Conservation (phyloP, 2,888 invertebrate species). For the Zygothrica quintamaculata region DNA sequence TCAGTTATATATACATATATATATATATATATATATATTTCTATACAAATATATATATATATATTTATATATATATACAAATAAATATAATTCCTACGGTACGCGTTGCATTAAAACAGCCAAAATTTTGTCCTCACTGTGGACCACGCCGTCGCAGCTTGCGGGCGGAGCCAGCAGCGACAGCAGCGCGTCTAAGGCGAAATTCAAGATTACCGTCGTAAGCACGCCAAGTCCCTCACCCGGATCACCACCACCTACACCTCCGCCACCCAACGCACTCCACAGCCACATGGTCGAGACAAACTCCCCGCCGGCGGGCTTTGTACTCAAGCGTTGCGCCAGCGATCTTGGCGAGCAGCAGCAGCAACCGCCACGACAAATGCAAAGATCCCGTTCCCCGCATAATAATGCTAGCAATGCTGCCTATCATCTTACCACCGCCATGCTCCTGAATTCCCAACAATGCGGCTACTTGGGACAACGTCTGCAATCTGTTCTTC, state of each 20-base stretch:
- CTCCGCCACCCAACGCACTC: slow-evolving; percentile 64
- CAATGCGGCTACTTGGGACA: slow-evolving; percentile 84
- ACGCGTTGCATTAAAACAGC: slow-evolving; percentile 40
- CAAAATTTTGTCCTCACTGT: slow-evolving; percentile 85
- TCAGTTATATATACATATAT: no score
- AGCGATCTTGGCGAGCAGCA: slow-evolving; percentile 67
- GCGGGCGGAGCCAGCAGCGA: slow-evolving; percentile 77
- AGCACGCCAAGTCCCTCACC: slow-evolving; percentile 81
- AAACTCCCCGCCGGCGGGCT: slow-evolving; percentile 77
- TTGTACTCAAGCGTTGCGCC: slow-evolving; percentile 81
- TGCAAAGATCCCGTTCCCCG: slow-evolving; percentile 54
- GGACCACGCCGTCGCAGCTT: slow-evolving; percentile 84
- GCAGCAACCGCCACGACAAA: slow-evolving; percentile 66
- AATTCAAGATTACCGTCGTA: slow-evolving; percentile 83
- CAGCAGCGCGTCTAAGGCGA: slow-evolving; percentile 63
- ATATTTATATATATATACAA: no score
- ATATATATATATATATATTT: no score
- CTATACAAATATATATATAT: no score
- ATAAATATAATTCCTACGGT: background rate
- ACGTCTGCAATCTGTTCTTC: slow-evolving; percentile 83
- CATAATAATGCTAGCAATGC: slow-evolving; percentile 72
- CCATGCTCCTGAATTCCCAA: slow-evolving; percentile 84
- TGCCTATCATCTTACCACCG: slow-evolving; percentile 83
- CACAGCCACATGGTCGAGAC: slow-evolving; percentile 81
- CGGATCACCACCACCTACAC: slow-evolving; percentile 80